phyloP scores from a whole-genome alignment of 2,113 vertebrate genomes.

The Spea multiplicata region DNA sequence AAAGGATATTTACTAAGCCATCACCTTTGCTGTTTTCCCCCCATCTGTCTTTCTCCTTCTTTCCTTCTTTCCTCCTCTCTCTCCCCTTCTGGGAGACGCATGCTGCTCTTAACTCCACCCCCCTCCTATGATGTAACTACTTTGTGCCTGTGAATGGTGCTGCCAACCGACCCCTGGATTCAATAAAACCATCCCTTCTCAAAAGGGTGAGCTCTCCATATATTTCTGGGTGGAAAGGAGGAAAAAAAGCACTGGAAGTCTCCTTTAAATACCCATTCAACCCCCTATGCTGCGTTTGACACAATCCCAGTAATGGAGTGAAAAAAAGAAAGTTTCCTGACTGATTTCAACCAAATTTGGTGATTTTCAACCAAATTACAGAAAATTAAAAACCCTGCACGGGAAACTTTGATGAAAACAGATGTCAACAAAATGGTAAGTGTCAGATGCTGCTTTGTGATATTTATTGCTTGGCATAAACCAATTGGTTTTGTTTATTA shows the following conservation, averaged over 20 bases:
- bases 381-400: conserved; percentile 33
- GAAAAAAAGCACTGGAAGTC: conserved; percentile 19
- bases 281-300: conserved; percentile 11
- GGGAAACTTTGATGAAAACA: conserved; percentile 32
- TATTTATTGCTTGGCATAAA: conserved; percentile 25
- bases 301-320: conserved; percentile 25
- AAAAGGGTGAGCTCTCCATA: conserved; percentile 33
- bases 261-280: background rate
- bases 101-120: conserved; percentile 23
- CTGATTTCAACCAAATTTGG: conserved; percentile 6
- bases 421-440: conserved; percentile 47
- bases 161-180: conserved; percentile 39
- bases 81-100: conserved; percentile 4
- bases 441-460: conserved; percentile 19
- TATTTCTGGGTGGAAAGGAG: conserved; percentile 36
- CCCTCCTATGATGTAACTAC: conserved; percentile 40
- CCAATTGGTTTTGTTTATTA: conserved; percentile 20
- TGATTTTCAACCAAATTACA: conserved; percentile 45
- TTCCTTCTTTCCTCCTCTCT: background rate
- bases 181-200: conserved; percentile 38
- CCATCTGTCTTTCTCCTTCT: conserved; percentile 38
- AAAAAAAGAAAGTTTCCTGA: conserved; percentile 21
- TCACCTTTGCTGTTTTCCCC: conserved; percentile 34
- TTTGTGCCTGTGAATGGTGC: conserved; percentile 36
- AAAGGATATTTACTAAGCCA: conserved; percentile 38